These are phyloP conservation scores for Hetaerina titia DNA, from an alignment of 2,888 invertebrate genomes.

Conservation along the genomic window DNA sequence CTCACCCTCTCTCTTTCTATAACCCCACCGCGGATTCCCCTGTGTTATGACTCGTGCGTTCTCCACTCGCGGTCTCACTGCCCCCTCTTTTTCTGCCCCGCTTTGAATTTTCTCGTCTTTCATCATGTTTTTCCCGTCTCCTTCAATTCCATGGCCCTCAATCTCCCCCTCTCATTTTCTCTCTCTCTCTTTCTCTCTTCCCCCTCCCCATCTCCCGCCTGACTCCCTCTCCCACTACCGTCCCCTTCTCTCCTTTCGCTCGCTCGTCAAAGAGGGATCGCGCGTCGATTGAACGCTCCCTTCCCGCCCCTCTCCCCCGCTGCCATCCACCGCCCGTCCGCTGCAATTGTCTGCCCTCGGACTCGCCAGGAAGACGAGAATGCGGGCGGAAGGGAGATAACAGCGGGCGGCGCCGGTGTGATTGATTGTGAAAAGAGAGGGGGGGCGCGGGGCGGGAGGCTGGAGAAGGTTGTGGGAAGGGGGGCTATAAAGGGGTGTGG, in stretches of 20 bases:
- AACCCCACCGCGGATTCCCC: too few species aligned
- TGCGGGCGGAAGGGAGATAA: constrained; percentile 20
- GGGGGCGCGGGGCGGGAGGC: neutral
- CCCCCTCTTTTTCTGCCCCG: neutral
- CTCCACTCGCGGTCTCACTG: too few species aligned
- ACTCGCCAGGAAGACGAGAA: neutral
- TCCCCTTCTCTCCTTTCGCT: neutral
- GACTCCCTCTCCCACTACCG: neutral
- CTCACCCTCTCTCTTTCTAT: too few species aligned
- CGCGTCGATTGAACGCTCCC: neutral
- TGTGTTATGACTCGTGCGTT: too few species aligned
- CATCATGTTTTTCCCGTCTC: neutral
- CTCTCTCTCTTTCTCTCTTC: neutral
- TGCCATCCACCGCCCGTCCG: neutral
- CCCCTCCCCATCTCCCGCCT: neutral
- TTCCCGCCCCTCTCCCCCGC: neutral
- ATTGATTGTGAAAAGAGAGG: neutral
- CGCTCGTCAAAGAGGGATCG: neutral
- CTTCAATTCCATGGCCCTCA: neutral
- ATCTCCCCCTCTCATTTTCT: neutral
- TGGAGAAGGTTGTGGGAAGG: neutral
- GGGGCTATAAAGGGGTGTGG: neutral
- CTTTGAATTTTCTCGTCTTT: neutral
- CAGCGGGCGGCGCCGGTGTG: neutral
- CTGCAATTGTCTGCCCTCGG: constrained; percentile 8